phyloP scores from a whole-genome alignment of 1,140 invertebrate genomes.

The Plutomurus gul region DNA sequence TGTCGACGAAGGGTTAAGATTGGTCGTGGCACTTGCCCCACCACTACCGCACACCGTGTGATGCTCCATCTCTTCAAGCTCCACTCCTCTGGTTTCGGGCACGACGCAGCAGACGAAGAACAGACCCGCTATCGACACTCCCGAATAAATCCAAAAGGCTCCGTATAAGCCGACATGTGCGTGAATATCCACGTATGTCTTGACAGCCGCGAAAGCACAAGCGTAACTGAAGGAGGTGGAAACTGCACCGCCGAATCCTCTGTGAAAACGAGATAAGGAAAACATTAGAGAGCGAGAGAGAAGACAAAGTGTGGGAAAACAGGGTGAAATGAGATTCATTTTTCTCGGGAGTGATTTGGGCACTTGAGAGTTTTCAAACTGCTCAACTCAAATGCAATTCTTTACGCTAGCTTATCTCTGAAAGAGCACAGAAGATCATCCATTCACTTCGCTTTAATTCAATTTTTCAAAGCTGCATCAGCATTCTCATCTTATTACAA shows the following conservation, averaged over 20 bases:
- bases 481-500: not conserved
- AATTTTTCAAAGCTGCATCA: not conserved
- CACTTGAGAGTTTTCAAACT: not conserved
- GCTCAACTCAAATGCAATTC: slow-evolving; percentile 3
- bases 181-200: slow-evolving; percentile 82
- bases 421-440: not conserved
- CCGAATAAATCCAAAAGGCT: slow-evolving; percentile 83
- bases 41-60: not conserved
- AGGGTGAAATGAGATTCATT: not conserved
- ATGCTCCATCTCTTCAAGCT: slow-evolving; percentile 82
- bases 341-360: not conserved
- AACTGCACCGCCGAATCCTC: slow-evolving; percentile 79
- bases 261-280: slow-evolving; percentile 48
- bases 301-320: not conserved
- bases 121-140: slow-evolving; percentile 77
- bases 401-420: not conserved
- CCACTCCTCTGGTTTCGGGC: slow-evolving; percentile 86
- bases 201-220: slow-evolving; percentile 84
- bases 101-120: slow-evolving; percentile 83
- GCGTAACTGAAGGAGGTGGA: slow-evolving; percentile 84
- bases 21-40: not conserved
- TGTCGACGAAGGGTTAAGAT: not conserved
- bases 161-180: slow-evolving; percentile 74
- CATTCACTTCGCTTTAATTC: slow-evolving; percentile 29
- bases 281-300: not conserved